A percentile compares a stretch with the other conserved stretches of the same genome.
phyloP scores from a whole-genome alignment of 2,888 invertebrate species.

The Leptura quadrifasciata region DNA sequence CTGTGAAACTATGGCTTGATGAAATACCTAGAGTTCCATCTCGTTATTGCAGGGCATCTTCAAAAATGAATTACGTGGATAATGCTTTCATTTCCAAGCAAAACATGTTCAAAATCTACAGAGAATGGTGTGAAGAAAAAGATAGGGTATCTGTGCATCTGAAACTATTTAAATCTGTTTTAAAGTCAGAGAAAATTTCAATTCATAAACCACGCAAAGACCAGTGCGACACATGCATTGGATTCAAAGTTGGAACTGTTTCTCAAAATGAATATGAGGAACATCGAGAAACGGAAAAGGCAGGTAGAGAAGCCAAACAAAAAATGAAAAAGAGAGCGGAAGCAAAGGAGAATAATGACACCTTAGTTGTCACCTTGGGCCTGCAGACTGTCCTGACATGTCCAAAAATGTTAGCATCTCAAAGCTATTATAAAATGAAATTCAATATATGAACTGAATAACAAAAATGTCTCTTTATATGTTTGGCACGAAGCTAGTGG shows the following conservation, averaged over 20 bases:
- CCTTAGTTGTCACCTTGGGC: constrained; percentile 7
- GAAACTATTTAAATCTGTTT: background rate
- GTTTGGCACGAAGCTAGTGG: constrained; percentile 30
- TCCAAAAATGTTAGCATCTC: constrained; percentile 14
- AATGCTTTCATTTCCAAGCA: background rate
- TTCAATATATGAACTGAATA: constrained; percentile 16
- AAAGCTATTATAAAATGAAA: constrained; percentile 18
- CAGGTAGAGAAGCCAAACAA: background rate
- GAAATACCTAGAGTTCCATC: background rate
- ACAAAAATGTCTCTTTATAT: constrained; percentile 28
- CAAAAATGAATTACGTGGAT: background rate
- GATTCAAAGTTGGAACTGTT: background rate
- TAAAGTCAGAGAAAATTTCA: background rate
- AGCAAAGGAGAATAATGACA: constrained; percentile 18
- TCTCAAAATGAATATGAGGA: background rate
- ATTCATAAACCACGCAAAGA: constrained; percentile 7
- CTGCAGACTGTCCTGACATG: constrained; percentile 16
- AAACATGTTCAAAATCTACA: constrained; percentile 2
- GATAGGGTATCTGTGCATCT: background rate
- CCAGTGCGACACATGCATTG: constrained; percentile 16
- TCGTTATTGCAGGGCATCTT: constrained; percentile 6
- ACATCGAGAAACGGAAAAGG: background rate
- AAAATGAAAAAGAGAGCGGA: background rate
- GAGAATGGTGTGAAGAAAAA: background rate
- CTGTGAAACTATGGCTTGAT: background rate